phyloP scores from a whole-genome alignment of 2,113 vertebrate species.

The Phrynosoma platyrhinos region DNA sequence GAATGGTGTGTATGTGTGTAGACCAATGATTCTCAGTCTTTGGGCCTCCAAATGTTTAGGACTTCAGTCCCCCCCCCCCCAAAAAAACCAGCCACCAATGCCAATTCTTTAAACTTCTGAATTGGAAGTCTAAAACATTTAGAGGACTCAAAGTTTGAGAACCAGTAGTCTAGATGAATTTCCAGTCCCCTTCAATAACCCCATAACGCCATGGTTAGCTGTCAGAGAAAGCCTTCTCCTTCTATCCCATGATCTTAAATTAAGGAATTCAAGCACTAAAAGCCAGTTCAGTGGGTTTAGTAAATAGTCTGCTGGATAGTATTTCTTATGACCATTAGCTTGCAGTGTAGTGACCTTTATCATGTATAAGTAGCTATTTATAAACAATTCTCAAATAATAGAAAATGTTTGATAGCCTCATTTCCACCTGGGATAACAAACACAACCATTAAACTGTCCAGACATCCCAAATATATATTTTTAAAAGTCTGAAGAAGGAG shows the following conservation, averaged over 20 bases:
- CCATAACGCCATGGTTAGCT: background rate
- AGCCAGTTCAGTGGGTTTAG: background rate
- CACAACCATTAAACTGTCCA: background rate
- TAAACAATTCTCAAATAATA: constrained; percentile 30
- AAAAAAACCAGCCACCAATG: background rate
- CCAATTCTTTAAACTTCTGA: background rate
- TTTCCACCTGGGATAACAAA: constrained; percentile 32
- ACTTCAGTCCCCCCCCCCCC: background rate
- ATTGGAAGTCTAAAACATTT: background rate
- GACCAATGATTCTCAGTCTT: background rate
- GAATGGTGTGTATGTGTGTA: background rate
- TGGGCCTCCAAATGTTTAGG: background rate
- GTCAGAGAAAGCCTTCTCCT: background rate
- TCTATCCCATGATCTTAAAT: background rate
- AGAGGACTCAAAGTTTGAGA: too few relatives aligned
- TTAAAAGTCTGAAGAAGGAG: constrained; percentile 8
- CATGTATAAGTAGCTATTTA: background rate
- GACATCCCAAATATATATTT: constrained; percentile 27
- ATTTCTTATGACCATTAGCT: background rate
- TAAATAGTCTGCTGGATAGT: background rate
- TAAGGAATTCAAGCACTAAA: background rate
- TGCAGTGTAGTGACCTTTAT: background rate
- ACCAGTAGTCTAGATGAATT: background rate
- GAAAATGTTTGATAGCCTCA: constrained; percentile 11
- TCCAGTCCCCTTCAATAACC: background rate